Conservation (phyloP, 2,888 invertebrate genomes). For the Pseudanteris insignis region DNA sequence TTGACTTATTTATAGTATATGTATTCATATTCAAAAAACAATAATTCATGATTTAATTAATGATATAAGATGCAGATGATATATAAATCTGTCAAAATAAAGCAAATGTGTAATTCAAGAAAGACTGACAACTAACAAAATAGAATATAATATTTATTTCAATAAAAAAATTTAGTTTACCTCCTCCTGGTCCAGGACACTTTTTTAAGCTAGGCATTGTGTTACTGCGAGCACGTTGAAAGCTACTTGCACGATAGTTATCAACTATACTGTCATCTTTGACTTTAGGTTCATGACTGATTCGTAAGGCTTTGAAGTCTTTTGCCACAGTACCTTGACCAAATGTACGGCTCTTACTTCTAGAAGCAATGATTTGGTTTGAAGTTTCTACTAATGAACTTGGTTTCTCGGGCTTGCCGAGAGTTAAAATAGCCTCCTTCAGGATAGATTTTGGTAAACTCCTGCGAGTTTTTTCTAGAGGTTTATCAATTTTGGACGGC, state of each 20-base stretch:
- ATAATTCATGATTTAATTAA: too few species aligned
- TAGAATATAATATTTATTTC: constrained; percentile 1
- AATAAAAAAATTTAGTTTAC: constrained; percentile 27
- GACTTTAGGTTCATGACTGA: constrained; percentile 51
- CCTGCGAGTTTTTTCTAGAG: constrained; percentile 53
- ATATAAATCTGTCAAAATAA: too few species aligned
- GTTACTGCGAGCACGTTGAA: constrained; percentile 62
- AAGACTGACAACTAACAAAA: background rate
- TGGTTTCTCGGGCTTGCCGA: constrained; percentile 53
- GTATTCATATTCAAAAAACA: background rate
- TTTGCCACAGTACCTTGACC: constrained; percentile 59
- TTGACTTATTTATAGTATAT: background rate
- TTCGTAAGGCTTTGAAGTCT: constrained; percentile 60
- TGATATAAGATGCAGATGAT: too few species aligned
- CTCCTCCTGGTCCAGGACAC: constrained; percentile 59
- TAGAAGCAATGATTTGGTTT: constrained; percentile 29
- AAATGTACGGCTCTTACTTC: constrained; percentile 51
- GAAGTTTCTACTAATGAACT: constrained; percentile 52
- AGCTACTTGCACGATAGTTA: constrained; percentile 57
- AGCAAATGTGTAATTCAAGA: too few species aligned
- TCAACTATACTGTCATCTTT: constrained; percentile 59
- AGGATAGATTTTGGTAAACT: constrained; percentile 53
- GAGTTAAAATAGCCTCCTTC: constrained; percentile 60
- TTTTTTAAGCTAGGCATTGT: constrained; percentile 64
- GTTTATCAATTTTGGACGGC: constrained; percentile 56